Evolutionary conservation across 2,888 invertebrate species (phyloP).

Genomic region (Drosophila monieri): DNA sequence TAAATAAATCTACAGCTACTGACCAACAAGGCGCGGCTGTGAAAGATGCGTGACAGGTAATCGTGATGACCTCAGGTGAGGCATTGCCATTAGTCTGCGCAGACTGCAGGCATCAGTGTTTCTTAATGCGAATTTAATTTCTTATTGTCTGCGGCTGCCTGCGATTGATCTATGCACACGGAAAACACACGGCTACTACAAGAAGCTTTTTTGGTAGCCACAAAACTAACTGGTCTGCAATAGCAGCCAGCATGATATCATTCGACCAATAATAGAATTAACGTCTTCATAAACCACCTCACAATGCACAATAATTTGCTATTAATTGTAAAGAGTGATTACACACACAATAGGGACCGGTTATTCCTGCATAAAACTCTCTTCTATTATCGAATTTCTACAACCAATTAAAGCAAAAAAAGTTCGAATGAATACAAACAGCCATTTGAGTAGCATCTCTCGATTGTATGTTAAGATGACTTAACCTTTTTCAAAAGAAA

Average conservation of each 20-base stretch:
- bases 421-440: slow-evolving; percentile 4
- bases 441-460: neutral
- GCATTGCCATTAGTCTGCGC: slow-evolving; percentile 9
- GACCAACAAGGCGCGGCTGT: slow-evolving; percentile 37
- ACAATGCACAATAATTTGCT: slow-evolving; percentile 36
- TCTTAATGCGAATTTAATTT: slow-evolving; percentile 52
- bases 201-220: slow-evolving; percentile 17
- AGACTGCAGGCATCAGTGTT: slow-evolving; percentile 26
- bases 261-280: slow-evolving; percentile 38
- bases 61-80: slow-evolving; percentile 43
- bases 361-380: slow-evolving; percentile 31
- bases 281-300: slow-evolving; percentile 9
- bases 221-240: slow-evolving; percentile 20
- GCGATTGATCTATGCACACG: slow-evolving; percentile 31
- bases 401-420: slow-evolving; percentile 6
- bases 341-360: slow-evolving; percentile 48
- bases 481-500: neutral
- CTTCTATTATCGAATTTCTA: slow-evolving; percentile 19
- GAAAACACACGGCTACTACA: slow-evolving; percentile 15
- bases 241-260: slow-evolving; percentile 28
- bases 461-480: neutral
- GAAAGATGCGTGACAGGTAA: slow-evolving; percentile 48
- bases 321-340: slow-evolving; percentile 29
- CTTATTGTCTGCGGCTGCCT: slow-evolving; percentile 16
- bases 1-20: slow-evolving; percentile 23